Conservation (phyloP, 2,888 invertebrate genomes). For the Drosophila colorata region DNA sequence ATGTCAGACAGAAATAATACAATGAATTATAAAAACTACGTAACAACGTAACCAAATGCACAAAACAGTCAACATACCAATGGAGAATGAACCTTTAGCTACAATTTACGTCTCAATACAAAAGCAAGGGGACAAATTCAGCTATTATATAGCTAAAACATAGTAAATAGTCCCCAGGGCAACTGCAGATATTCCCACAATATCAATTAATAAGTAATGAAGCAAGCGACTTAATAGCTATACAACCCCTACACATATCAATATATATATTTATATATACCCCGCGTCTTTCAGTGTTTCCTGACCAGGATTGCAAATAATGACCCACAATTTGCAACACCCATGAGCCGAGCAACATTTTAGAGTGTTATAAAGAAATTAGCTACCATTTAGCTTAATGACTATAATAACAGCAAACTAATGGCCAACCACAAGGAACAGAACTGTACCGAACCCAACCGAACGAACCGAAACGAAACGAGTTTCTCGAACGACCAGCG, state of each 20-base stretch:
- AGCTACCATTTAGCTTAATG: conserved; percentile 75
- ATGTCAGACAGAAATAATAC: too few relatives aligned
- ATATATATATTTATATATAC: neutral
- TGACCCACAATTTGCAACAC: conserved; percentile 62
- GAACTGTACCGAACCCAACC: conserved; percentile 7
- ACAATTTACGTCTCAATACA: neutral
- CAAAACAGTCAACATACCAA: neutral
- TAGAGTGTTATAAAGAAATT: conserved; percentile 80
- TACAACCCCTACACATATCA: conserved; percentile 15
- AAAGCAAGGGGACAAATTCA: conserved; percentile 9
- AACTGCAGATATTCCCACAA: conserved; percentile 46
- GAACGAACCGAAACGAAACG: conserved; percentile 4
- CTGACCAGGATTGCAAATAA: conserved; percentile 42
- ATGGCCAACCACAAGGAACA: conserved; percentile 41
- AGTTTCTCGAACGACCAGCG: conserved; percentile 21
- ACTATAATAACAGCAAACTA: conserved; percentile 75
- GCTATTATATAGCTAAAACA: conserved; percentile 18
- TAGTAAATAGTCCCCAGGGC: conserved; percentile 12
- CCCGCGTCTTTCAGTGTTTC: neutral
- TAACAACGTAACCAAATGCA: neutral
- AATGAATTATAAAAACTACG: too few relatives aligned
- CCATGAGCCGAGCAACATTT: conserved; percentile 54
- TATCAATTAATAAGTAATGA: conserved; percentile 46
- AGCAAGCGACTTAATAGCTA: conserved; percentile 30
- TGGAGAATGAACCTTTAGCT: neutral